Conservation (phyloP, 2,113 vertebrate species). For the Myrmecophaga tridactyla region DNA sequence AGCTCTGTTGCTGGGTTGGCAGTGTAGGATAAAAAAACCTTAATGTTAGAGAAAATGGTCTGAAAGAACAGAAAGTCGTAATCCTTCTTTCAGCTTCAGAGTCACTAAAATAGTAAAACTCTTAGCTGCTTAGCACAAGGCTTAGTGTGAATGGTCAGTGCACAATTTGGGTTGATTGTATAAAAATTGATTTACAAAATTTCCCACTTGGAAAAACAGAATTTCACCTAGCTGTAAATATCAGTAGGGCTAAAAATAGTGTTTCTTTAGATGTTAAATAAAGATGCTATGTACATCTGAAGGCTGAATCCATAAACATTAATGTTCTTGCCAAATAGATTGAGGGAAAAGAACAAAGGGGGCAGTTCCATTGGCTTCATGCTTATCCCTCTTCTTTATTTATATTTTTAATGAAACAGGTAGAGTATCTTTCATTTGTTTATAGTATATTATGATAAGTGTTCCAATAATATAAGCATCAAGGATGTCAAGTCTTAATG, state of each 20-base stretch:
- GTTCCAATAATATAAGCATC: not conserved
- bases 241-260: not conserved
- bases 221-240: not conserved
- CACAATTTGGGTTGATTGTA: not conserved
- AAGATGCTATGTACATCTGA: not conserved
- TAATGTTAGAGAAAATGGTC: not conserved
- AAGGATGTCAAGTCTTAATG: not conserved
- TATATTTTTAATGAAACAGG: not conserved
- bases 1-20: not conserved
- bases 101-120: not conserved
- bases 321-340: not conserved
- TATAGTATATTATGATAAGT: not conserved
- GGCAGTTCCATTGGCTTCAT: not conserved
- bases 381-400: constrained; percentile 10
- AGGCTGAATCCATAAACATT: not conserved
- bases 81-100: not conserved
- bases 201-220: not conserved
- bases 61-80: not conserved
- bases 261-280: constrained; percentile 29
- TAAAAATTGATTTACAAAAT: not conserved
- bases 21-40: not conserved
- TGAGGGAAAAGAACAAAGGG: not conserved
- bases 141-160: too few relatives aligned
- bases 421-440: not conserved
- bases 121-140: not conserved